These are phyloP conservation scores for Monochamus alternatus DNA, from an alignment of 2,888 invertebrate genomes.

Conservation along the genomic window DNA sequence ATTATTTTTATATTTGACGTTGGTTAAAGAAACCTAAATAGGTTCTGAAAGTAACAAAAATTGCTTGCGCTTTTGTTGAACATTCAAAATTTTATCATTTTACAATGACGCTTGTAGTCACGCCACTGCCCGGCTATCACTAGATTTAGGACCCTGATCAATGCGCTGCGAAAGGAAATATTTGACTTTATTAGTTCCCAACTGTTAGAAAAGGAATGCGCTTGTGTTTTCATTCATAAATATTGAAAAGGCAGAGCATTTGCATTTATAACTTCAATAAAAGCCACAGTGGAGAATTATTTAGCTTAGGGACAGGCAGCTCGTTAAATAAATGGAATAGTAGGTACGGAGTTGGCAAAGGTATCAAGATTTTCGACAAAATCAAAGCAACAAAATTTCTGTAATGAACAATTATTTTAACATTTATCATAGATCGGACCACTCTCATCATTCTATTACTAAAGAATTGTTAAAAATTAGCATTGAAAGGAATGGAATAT, in stretches of 20 bases:
- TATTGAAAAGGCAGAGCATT: slow-evolving; percentile 41
- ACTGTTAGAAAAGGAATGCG: slow-evolving; percentile 53
- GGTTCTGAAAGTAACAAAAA: background rate
- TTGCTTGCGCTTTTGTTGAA: too few relatives aligned
- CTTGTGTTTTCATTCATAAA: slow-evolving; percentile 50
- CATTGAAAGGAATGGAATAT: too few relatives aligned
- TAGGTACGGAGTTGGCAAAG: too few relatives aligned
- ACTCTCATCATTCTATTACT: too few relatives aligned
- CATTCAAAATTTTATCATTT: too few relatives aligned
- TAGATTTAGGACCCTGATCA: slow-evolving; percentile 58
- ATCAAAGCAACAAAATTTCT: too few relatives aligned
- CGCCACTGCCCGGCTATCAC: slow-evolving; percentile 54
- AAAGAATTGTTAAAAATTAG: too few relatives aligned
- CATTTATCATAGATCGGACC: too few relatives aligned
- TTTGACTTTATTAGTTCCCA: slow-evolving; percentile 61
- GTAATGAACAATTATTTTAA: too few relatives aligned
- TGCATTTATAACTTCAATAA: slow-evolving; percentile 38
- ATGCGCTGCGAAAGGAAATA: slow-evolving; percentile 57
- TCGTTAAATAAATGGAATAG: too few relatives aligned
- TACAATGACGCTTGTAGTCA: slow-evolving; percentile 3
- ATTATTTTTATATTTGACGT: too few relatives aligned
- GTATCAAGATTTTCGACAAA: too few relatives aligned
- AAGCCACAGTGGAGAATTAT: slow-evolving; percentile 25
- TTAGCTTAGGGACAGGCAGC: background rate
- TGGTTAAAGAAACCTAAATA: background rate